Base-by-base conservation (phyloP, 2,888 invertebrate species). In the Thera obeliscata region DNA sequence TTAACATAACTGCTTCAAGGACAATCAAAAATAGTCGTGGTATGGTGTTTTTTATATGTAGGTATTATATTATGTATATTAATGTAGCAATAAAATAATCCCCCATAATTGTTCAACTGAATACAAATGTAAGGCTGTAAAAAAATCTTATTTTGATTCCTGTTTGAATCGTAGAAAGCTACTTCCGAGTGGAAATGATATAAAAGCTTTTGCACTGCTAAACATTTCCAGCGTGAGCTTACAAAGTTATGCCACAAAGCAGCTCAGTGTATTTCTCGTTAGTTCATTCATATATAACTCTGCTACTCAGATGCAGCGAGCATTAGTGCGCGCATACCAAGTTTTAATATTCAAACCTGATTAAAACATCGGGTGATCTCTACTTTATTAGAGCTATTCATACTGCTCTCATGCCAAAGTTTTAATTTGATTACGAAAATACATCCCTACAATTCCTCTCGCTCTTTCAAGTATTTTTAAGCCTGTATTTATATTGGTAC, bases 201-300 rank as follows among this genome's bases (percentile, higher is more conserved):
- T 33, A 52, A 50, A 52, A 52, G 22, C 33, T 33, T 52, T 52
- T 33, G 8, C 9, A 33, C 9, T 9, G 22, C 12, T 52, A 33
- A 33, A 52, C 33, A 52, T 52, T 52, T 33, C 33, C 22, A 5
- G 8, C 52, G 33, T 33, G 9, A 52, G 50, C 9, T 52, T 12
- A 52, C 52, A 9, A 52, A 52, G 52, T 52, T 33, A 33, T 22
- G 52, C 52, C 33, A 52, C 52, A 52, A 33, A 33, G 33, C 52
- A 8, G 52, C 22, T 9, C 33, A 33, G 33, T 52, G 33, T 9
- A 52, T 52, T 33, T 33, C 52, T 52, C 9, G 33, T 52, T 52
- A 33, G 52, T 52, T 52, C 52, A 52, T 52, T 9, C 33, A 52
- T 52, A 52, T 33, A 9, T 52, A 33, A 52, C 33, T 22, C 22